Conservation (phyloP, 2,888 invertebrate species). For the Argynnis bischoffii region DNA sequence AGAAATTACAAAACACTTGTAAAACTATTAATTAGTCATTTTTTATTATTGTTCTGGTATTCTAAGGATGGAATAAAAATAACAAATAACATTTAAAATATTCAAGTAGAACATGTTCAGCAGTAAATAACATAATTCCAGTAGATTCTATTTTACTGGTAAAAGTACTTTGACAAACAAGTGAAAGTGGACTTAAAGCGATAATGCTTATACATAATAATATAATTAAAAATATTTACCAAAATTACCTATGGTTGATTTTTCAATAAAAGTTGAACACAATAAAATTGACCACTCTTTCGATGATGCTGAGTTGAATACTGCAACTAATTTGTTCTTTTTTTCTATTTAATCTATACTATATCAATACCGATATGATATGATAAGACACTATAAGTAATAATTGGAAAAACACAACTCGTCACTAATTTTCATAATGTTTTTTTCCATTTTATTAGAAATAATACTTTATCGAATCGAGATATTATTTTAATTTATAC, state of each 20-base stretch:
- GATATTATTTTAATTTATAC: neutral
- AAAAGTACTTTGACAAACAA: too few species aligned
- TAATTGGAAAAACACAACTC: conserved; percentile 24
- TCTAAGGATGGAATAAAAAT: too few species aligned
- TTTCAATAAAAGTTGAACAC: neutral
- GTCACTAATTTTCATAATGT: conserved; percentile 8
- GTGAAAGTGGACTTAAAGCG: too few species aligned
- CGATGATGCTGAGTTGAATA: conserved; percentile 11
- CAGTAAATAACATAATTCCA: too few species aligned
- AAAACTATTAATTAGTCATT: too few species aligned
- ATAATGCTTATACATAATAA: too few species aligned
- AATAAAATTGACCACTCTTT: neutral
- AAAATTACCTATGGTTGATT: neutral
- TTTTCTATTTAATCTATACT: conserved; percentile 3
- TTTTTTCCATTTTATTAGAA: neutral
- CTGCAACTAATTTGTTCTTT: neutral
- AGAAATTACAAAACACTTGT: too few species aligned
- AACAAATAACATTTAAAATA: too few species aligned
- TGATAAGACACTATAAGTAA: conserved; percentile 2
- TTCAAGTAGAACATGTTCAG: too few species aligned
- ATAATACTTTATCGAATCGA: neutral
- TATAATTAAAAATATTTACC: neutral
- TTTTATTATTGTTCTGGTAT: too few species aligned
- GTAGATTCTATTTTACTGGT: too few species aligned
- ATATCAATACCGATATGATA: conserved; percentile 18